Base-by-base conservation (phyloP, 2,888 invertebrate species). In the Hesperia comma region DNA sequence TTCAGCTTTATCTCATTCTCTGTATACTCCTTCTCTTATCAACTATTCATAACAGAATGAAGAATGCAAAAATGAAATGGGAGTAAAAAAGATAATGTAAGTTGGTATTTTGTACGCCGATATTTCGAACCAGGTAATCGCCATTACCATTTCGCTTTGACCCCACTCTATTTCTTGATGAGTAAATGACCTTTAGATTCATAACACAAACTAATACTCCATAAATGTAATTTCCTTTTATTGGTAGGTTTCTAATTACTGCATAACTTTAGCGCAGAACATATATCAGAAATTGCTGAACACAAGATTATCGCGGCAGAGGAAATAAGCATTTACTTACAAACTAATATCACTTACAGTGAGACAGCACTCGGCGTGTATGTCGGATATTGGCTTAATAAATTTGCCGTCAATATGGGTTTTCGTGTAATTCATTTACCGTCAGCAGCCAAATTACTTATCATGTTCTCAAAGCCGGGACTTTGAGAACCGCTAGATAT, bases 301-400 rank as follows among this genome's bases (percentile, higher is more conserved):
- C 46, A 46, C 17, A 46, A 46, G 17, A 17, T 17, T 37, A 37
- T 19, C 19, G 6, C 4, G 19, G 10, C 19, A 49, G 2, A 51
- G 21, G 21, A 51, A 51, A 26, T 51, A 51, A 51, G 51, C 51
- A 51, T 51, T 51, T 21, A 26, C 14, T 2, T 51, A 51, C 26
- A 51, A 51, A 21, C 61, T 70, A 68, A 69, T 57, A 49, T 56
- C 21, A 51, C 66, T 68, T 69, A 49, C 37, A 57, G 60, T 61
- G 68, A 69, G 66, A 69, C 61, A 56, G 40, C 33, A 19, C 61
- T 61, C 53, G 40, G 46, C 63, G 54, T 61, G 64, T 56, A 63
- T 41, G 32, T 26, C 66, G 67, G 69, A 71, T 69, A 71, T 71
- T 71, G 70, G 66, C 66, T 71, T 66, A 66, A 66, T 61, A 57